Evolutionary conservation across 2,113 vertebrate genomes (phyloP), one percentile per base, ranked within the genome.

Genomic region (Atherinomorus stipes): DNA sequence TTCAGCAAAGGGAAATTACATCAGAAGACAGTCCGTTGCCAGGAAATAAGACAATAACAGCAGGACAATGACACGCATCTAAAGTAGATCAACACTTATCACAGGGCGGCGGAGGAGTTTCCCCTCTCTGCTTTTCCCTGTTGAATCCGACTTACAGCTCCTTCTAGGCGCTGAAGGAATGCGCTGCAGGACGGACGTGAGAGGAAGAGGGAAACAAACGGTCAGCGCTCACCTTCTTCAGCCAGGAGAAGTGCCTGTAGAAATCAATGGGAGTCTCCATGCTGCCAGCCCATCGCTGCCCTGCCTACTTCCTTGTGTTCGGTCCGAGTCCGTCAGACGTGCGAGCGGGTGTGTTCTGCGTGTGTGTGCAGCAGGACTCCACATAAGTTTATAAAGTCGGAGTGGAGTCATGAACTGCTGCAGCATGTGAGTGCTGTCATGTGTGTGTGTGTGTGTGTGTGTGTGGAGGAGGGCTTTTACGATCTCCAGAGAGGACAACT

Each of bases 211-310:
- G 25, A 47, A n/a, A 19, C 4, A 15, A 59, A 31, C 11, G 19
- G 11, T 28, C 11, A 28, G 21, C 18, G 47, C 96, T 95, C 95
- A 99, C 97, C 97, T 96, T 96, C 88, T 94, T 96, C 50, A 98
- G 96, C 97, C 97, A 99, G 50, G 95, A 93, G 92, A 99, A 98
- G 92, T 98, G 96, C 89, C 94, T 96, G 95, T 98, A 97, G 92
- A 98, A 94, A 94, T 98, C 97, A 93, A 98, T 97, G 90, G 96
- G 94, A 94, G 95, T 90, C 90, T 98, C 98, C 98, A 98, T 98
- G 91, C 91, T 96, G 92, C 85, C 94, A 88, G 94, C 94, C 96
- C 96, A 97, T 97, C 87, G 94, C 95, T 94, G 80, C 94, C 94
- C 92, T 89, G 47, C 22, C 67, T 52, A 9, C 2, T 25, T 40